Percentiles rank a stretch among this genome's conserved stretches.
Conservation (phyloP, 2,797 vertebrate genomes). For the Trichosurus vulpecula region DNA sequence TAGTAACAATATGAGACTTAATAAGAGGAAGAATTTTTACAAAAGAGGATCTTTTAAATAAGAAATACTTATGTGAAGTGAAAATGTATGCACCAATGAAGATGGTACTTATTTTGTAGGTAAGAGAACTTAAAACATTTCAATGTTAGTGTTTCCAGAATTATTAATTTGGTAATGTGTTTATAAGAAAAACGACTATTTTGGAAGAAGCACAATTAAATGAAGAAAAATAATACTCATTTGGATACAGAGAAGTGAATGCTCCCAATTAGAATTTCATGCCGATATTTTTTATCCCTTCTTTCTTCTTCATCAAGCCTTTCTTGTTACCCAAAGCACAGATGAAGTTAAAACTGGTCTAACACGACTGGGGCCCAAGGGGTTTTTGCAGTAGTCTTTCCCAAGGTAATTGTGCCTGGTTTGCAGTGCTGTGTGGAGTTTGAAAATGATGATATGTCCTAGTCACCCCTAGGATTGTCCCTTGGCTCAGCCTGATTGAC, state of each 20-base stretch:
- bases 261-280: constrained; percentile 43
- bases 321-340: constrained; percentile 73
- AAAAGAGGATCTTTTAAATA: constrained; percentile 52
- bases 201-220: constrained; percentile 48
- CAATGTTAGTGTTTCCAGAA: constrained; percentile 33
- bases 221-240: constrained; percentile 40
- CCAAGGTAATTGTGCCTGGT: constrained; percentile 86
- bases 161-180: constrained; percentile 28
- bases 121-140: constrained; percentile 52
- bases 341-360: constrained; percentile 73
- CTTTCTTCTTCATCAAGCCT: constrained; percentile 75
- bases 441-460: constrained; percentile 16
- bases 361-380: constrained; percentile 70
- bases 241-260: constrained; percentile 47
- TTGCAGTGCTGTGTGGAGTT: constrained; percentile 83
- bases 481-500: not conserved
- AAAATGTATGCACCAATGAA: constrained; percentile 9
- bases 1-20: constrained; percentile 28
- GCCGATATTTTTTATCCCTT: constrained; percentile 65
- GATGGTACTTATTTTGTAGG: constrained; percentile 18
- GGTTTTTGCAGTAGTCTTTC: constrained; percentile 76
- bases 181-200: constrained; percentile 31
- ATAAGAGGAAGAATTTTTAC: constrained; percentile 10
- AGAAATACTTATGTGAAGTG: constrained; percentile 3
- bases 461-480: not conserved